These are phyloP conservation scores for Anableps anableps DNA, from an alignment of 2,797 vertebrate species.

Conservation along the genomic window DNA sequence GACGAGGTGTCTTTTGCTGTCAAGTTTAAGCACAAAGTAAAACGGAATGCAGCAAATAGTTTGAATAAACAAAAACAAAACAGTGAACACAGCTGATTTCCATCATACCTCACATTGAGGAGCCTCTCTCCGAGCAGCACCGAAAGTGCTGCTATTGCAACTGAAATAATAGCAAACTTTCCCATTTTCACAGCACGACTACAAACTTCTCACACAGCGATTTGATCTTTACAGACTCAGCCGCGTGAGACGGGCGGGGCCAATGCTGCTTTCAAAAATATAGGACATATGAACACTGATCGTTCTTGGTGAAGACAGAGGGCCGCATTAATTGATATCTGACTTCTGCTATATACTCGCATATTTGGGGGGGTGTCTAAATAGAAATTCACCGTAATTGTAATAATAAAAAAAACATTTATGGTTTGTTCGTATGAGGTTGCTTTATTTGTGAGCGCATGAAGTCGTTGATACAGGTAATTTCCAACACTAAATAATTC, in stretches of 20 bases:
- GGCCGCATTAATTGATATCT: neutral
- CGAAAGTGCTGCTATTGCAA: conserved; percentile 53
- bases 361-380: neutral
- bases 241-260: neutral
- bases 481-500: neutral
- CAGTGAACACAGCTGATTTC: neutral
- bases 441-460: neutral
- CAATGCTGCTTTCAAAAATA: conserved; percentile 20
- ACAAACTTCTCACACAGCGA: fast-evolving
- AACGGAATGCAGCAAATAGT: neutral
- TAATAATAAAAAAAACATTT: neutral
- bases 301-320: neutral
- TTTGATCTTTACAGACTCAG: neutral
- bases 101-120: conserved; percentile 58
- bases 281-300: conserved; percentile 13
- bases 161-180: conserved; percentile 38
- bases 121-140: conserved; percentile 67
- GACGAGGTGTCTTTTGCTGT: conserved; percentile 59
- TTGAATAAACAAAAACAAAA: neutral
- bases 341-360: neutral
- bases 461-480: neutral
- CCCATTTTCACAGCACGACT: conserved; percentile 44
- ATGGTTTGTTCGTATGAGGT: neutral
- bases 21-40: conserved; percentile 9
- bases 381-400: neutral